Evolutionary conservation across 2,113 vertebrate species (phyloP).

Genomic region (Crotalus tigris): DNA sequence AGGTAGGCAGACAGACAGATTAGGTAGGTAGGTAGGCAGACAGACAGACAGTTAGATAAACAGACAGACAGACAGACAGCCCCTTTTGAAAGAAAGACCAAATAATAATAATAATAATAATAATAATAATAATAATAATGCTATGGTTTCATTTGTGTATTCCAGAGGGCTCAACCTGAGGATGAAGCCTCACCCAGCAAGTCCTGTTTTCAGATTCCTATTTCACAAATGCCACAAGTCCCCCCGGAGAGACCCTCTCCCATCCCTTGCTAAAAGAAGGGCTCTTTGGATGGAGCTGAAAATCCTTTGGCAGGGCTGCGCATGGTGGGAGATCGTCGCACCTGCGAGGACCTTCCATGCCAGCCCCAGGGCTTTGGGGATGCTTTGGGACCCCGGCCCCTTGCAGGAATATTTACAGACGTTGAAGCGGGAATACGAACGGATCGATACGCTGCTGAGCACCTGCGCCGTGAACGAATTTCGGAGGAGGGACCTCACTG

Average conservation of each 20-base stretch:
- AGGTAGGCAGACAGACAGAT: no score
- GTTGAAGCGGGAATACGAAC: constrained; percentile 67
- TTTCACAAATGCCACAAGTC: constrained; percentile 29
- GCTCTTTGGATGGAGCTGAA: constrained; percentile 27
- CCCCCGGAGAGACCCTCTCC: constrained; percentile 1
- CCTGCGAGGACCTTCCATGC: constrained; percentile 43
- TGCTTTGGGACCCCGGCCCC: constrained; percentile 64
- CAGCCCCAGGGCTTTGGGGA: constrained; percentile 37
- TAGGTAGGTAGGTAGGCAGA: no score
- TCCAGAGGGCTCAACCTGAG: constrained; percentile 53
- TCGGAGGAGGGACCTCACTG: constrained; percentile 57
- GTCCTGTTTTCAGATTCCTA: constrained; percentile 51
- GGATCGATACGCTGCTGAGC: constrained; percentile 53
- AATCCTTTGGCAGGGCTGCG: constrained; percentile 35
- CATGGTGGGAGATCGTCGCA: neutral
- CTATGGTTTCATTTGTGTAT: constrained; percentile 23
- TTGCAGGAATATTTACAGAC: constrained; percentile 70
- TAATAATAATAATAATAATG: neutral
- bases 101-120: neutral
- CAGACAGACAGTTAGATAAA: neutral
- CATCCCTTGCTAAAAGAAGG: constrained; percentile 33
- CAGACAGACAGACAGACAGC: neutral
- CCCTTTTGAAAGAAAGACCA: neutral
- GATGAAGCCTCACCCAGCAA: constrained; percentile 62
- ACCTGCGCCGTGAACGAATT: constrained; percentile 53